Base-by-base conservation (phyloP, 2,113 vertebrate species). In the Scomber scombrus region DNA sequence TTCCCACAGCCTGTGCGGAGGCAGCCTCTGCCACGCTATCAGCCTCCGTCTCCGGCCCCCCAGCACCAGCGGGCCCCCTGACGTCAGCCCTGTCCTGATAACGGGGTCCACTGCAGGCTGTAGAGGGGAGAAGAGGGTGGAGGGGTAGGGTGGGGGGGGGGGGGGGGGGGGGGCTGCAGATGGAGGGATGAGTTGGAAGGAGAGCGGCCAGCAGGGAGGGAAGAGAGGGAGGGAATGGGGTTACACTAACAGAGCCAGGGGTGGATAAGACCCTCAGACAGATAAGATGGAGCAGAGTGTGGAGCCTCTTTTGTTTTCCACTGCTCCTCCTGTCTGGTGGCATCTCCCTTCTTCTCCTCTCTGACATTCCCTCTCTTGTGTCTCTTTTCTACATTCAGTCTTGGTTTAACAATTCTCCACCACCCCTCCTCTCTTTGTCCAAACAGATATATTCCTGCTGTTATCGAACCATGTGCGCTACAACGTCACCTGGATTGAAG, bases 161-260 rank as follows among this genome's bases (percentile, higher is more conserved):
- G 21, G 23, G 47, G 6, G 40, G 29, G 13, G 57, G 72, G 61
- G 73, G 47, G 65, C 2, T 71, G 81, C 47, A 61, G 84, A 81
- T 60, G 90, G 84, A 87, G 86, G 87, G 88, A 89, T 87, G 91
- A 86, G 89, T 82, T 89, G 85, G 89, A 82, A 72, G 82, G 81
- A 87, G 82, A 83, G 71, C 43, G 34, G 74, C 58, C 50, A 16
- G 55, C 21, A 72, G 58, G 68, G 71, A 74, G 60, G 63, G 57
- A 79, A 81, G 63, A 55, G 78, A 78, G 80, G 78, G 86, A 84
- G 80, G 81, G 82, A 89, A 83, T 88, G 88, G 93, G 93, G 93
- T 95, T 94, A 95, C 91, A 95, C 95, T 94, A 95, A 95, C 95
- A 95, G 91, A 95, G 91, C 91, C 93, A 67, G 91, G 12, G 45